Conservation (phyloP, 2,888 invertebrate genomes). For the Dryocosmus kuriphilus region DNA sequence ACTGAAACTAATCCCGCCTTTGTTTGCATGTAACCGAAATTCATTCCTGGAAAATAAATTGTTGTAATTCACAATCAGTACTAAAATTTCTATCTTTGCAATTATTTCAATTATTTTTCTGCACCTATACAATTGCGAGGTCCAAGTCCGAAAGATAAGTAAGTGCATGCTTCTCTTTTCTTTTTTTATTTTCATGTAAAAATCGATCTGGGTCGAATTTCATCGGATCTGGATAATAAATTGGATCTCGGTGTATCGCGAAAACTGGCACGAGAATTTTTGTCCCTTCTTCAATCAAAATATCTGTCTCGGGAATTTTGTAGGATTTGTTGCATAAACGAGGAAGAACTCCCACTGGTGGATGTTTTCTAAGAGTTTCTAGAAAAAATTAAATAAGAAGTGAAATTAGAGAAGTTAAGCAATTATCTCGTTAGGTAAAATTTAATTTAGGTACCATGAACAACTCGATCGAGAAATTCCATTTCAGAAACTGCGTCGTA, state of each 20-base stretch:
- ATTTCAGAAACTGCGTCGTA: slow-evolving; percentile 75
- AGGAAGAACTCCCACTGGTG: slow-evolving; percentile 71
- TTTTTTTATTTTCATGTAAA: slow-evolving; percentile 56
- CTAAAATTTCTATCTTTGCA: no score
- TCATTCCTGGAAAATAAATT: slow-evolving; percentile 61
- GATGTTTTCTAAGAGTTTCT: slow-evolving; percentile 78
- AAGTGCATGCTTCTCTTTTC: slow-evolving; percentile 61
- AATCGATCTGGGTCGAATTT: no score
- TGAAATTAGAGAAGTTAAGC: background rate
- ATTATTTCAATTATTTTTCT: background rate
- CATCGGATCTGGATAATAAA: no score
- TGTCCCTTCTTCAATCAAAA: slow-evolving; percentile 59
- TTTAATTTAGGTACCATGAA: no score
- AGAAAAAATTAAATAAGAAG: slow-evolving; percentile 48
- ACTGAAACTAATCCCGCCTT: slow-evolving; percentile 68
- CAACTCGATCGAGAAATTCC: slow-evolving; percentile 76
- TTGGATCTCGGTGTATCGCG: no score
- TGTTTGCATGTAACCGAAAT: slow-evolving; percentile 69
- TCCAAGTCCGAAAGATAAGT: slow-evolving; percentile 70
- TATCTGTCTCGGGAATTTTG: slow-evolving; percentile 65
- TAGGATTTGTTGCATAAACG: slow-evolving; percentile 72
- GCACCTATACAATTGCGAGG: slow-evolving; percentile 72
- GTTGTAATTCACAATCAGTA: background rate
- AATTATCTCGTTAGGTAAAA: background rate
- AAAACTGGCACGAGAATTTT: slow-evolving; percentile 59